Percentiles rank a stretch among this genome's conserved stretches.
These are phyloP conservation scores for Tenthredo distinguenda DNA, from an alignment of 2,888 invertebrate species.

Conservation along the genomic window DNA sequence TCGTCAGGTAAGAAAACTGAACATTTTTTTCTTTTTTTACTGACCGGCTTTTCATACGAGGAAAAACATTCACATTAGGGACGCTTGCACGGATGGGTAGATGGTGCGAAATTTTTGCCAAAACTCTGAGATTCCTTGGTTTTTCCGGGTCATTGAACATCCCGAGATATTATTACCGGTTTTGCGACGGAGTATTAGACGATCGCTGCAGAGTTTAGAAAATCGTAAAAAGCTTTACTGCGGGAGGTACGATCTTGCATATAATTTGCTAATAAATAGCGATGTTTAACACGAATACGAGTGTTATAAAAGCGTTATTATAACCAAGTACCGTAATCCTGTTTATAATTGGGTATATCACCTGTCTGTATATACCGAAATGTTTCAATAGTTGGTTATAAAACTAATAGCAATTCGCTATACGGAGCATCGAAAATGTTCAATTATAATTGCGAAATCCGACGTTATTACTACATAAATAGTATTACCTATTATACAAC, in stretches of 20 bases:
- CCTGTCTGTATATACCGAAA: not conserved
- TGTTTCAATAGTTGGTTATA: slow-evolving; percentile 18
- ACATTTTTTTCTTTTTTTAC: not conserved
- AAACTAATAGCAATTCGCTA: not conserved
- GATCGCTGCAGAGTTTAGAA: not conserved
- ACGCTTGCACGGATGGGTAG: not conserved
- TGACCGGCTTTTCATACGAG: too few relatives aligned
- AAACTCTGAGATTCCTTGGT: not conserved
- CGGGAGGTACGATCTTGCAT: not conserved
- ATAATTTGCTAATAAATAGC: not conserved
- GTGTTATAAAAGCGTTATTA: slow-evolving; percentile 18
- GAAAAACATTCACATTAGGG: too few relatives aligned
- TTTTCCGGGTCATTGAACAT: not conserved
- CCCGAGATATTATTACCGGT: not conserved
- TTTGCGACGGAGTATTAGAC: not conserved
- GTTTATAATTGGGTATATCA: not conserved
- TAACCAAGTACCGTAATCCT: slow-evolving; percentile 28
- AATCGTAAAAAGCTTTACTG: not conserved
- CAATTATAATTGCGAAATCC: slow-evolving; percentile 10
- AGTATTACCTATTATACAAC: not conserved
- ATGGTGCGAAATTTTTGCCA: not conserved
- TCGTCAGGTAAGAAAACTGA: not conserved
- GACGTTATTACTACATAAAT: not conserved
- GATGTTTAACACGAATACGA: not conserved
- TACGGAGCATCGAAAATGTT: not conserved